Percentiles rank a stretch among this genome's conserved stretches.
Evolutionary conservation across 2,797 vertebrate genomes (phyloP).

Genomic region (Lagocephalus sceleratus): DNA sequence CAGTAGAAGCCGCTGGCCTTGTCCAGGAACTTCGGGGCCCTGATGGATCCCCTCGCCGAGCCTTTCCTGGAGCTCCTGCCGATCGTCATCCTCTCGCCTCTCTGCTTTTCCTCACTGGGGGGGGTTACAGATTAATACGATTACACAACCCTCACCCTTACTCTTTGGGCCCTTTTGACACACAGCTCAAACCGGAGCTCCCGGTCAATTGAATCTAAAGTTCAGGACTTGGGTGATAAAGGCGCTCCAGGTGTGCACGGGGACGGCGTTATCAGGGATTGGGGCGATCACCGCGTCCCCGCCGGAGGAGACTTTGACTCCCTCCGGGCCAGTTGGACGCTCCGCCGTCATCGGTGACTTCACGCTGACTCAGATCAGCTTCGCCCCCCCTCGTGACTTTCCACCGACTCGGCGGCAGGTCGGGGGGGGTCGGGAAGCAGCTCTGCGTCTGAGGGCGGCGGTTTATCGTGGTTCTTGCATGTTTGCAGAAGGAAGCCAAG

Average conservation of each 20-base stretch:
- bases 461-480: too few relatives aligned
- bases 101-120: neutral
- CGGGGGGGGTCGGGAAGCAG: too few relatives aligned
- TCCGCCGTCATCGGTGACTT: constrained; percentile 24
- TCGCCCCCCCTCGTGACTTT: too few relatives aligned
- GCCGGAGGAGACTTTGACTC: constrained; percentile 35
- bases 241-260: too few relatives aligned
- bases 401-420: too few relatives aligned
- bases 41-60: constrained; percentile 55
- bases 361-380: neutral
- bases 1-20: constrained; percentile 73
- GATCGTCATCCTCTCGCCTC: constrained; percentile 67
- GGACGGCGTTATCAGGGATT: constrained; percentile 33
- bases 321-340: neutral
- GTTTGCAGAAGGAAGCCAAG: too few relatives aligned
- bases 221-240: neutral
- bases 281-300: constrained; percentile 26
- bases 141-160: constrained; percentile 29
- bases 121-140: constrained; percentile 34
- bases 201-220: neutral
- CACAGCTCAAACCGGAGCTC: neutral
- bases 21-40: constrained; percentile 75
- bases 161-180: constrained; percentile 2
- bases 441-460: too few relatives aligned
- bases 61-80: constrained; percentile 72